These are phyloP conservation scores for Poecilobothrus nobilitatus DNA, from an alignment of 2,888 invertebrate species.

Conservation along the genomic window DNA sequence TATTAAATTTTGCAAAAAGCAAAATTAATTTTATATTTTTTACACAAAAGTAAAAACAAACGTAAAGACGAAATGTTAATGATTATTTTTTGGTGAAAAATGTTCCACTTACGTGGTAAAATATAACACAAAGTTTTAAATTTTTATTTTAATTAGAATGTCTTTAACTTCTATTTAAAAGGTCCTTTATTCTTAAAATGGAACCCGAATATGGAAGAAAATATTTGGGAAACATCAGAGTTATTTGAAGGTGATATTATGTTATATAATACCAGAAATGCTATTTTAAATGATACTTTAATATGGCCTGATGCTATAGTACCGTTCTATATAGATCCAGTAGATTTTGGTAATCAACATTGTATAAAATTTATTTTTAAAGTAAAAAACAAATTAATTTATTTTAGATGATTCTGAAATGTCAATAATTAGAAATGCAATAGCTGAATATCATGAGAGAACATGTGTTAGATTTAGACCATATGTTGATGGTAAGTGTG, in stretches of 20 bases:
- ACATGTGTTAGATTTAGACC: conserved; percentile 58
- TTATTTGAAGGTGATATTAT: conserved; percentile 56
- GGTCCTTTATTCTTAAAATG: conserved; percentile 43
- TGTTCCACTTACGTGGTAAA: too few species aligned
- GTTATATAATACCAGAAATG: conserved; percentile 44
- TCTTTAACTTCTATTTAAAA: conserved; percentile 16
- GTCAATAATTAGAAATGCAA: conserved; percentile 48
- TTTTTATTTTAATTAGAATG: too few species aligned
- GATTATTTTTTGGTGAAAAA: too few species aligned
- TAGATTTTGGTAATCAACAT: conserved; percentile 46
- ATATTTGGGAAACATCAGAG: conserved; percentile 51
- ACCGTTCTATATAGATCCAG: conserved; percentile 48
- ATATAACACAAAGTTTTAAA: too few species aligned
- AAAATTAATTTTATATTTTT: too few species aligned
- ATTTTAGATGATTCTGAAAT: conserved; percentile 42
- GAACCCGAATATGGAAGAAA: conserved; percentile 44
- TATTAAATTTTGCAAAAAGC: too few species aligned
- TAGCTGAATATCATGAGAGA: conserved; percentile 52
- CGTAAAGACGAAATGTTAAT: too few species aligned
- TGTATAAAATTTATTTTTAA: background rate
- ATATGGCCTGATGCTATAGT: conserved; percentile 50
- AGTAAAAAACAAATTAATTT: background rate
- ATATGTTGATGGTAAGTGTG: conserved; percentile 39
- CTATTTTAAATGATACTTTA: conserved; percentile 42
- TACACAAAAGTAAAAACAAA: too few species aligned